Evolutionary conservation across 2,113 vertebrate species (phyloP), one percentile per base, ranked within the genome.

Genomic region (Prietella phreatophila): DNA sequence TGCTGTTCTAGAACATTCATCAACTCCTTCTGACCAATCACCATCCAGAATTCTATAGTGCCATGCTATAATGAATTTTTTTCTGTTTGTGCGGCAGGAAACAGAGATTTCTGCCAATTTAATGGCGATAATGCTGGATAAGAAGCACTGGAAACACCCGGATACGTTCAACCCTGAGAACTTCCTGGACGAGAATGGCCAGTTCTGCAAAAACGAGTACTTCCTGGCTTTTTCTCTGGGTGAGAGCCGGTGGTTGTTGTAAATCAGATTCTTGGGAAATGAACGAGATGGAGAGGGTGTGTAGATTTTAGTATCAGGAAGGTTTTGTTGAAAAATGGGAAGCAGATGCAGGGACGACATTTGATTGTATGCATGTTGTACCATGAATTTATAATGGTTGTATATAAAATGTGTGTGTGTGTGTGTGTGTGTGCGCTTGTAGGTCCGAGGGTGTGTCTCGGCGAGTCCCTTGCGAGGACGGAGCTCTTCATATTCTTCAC

Each of bases 401-500:
- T 58, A 17, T 85, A 13, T 20, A 50, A 50, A 50, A 8, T 84
- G 15, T 3, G n/a, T 22, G 58, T 27, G 33, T 81, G 39, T 75
- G 63, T 47, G 15, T 3, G n/a, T 22, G 58, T 27, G 33, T 81
- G 39, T 75, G 63, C 10, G 22, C 78, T 47, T 56, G 79, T 65
- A 96, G 95, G 95, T 88, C 95, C 94, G n/a, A 92, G 95, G 3
- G 33, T 53, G 22, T 97, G 96, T 92, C 94, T 91, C 4, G 95
- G 96, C 0, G 95, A 96, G 87, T 8, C 89, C 55, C 65, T 96
- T 88, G 96, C 94, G 0, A 94, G 87, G 25, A 19, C 93, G 0
- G 95, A 97, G 85, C 90, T 96, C 73, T 96, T 96, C 84, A 92
- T 96, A 86, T 95, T 94, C 92, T 94, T 96, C 92, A 94, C 93